Conservation (phyloP, 2,113 vertebrate species). For the Camelus dromedarius region DNA sequence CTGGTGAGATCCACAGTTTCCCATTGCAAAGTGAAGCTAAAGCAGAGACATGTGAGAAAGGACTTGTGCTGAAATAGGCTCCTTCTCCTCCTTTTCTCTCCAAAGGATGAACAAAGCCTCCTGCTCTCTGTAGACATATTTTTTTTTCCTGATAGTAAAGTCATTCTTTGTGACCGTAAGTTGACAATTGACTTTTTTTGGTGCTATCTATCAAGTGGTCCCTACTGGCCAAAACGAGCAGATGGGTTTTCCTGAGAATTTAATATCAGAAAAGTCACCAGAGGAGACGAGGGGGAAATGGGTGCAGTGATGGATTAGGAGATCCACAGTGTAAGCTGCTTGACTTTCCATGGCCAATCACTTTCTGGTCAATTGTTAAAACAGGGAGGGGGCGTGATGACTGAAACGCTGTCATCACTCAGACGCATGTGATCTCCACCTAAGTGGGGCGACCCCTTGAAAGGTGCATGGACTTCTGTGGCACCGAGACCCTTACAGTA, state of each 20-base stretch:
- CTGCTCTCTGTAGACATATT: neutral
- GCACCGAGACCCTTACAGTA: neutral
- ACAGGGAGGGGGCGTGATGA: neutral
- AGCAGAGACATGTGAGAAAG: neutral
- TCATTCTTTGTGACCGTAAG: neutral
- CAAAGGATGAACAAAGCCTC: neutral
- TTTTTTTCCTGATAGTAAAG: neutral
- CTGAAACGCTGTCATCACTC: neutral
- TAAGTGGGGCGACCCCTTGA: neutral
- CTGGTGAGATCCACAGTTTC: neutral
- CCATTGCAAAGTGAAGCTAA: neutral
- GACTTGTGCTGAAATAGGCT: neutral
- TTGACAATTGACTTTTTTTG: slow-evolving; percentile 17
- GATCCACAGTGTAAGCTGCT: neutral
- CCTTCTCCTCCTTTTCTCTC: neutral
- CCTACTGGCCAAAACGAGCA: neutral
- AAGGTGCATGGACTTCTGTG: neutral
- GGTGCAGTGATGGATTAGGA: neutral
- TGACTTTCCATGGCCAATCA: neutral
- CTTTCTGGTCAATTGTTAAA: neutral
- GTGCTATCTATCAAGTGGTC: neutral
- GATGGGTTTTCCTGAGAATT: slow-evolving; percentile 31
- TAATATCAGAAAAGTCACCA: slow-evolving; percentile 5
- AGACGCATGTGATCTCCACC: accelerated
- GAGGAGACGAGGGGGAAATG: neutral